Percentiles rank a stretch among this genome's conserved stretches.
Evolutionary conservation across 2,113 vertebrate species (phyloP).

Genomic region (Nibea albiflora): DNA sequence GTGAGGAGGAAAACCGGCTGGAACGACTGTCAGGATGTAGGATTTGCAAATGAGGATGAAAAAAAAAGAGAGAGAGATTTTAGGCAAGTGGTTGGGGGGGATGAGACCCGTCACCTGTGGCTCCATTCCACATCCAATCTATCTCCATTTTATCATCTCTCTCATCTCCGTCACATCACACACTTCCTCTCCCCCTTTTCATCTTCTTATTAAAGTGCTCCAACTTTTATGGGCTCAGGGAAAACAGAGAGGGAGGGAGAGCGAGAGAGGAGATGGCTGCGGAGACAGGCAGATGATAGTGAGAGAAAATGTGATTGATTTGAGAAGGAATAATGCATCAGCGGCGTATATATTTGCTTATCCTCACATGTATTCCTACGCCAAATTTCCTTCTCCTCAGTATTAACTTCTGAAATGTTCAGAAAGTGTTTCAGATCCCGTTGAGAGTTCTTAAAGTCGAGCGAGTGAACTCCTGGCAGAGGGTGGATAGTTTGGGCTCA

Average conservation of each 20-base stretch:
- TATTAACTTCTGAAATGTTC: conserved; percentile 44
- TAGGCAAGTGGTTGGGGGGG: conserved; percentile 26
- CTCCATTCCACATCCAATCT: conserved; percentile 60
- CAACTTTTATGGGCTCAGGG: conserved; percentile 67
- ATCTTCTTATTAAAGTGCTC: conserved; percentile 68
- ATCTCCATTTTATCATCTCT: conserved; percentile 69
- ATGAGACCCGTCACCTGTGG: conserved; percentile 71
- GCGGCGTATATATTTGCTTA: conserved; percentile 58
- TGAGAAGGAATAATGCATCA: conserved; percentile 64
- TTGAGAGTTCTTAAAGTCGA: conserved; percentile 29
- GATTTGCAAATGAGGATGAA: conserved; percentile 33
- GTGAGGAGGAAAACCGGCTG: conserved; percentile 18
- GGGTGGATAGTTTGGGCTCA: conserved; percentile 26
- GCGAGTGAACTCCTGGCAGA: conserved; percentile 25
- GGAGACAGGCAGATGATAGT: conserved; percentile 24
- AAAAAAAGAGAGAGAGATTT: conserved; percentile 31
- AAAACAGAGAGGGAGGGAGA: conserved; percentile 26
- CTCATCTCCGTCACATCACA: conserved; percentile 69
- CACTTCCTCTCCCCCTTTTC: conserved; percentile 60
- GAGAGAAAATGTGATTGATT: conserved; percentile 54
- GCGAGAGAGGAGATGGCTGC: conserved; percentile 10
- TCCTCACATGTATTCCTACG: conserved; percentile 8
- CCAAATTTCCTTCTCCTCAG: conserved; percentile 22
- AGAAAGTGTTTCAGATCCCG: conserved; percentile 38
- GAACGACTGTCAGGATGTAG: conserved; percentile 31